Evolutionary conservation across 1,140 invertebrate genomes (phyloP), one percentile per base, ranked within the genome.

Genomic region (Zaprionus capensis): DNA sequence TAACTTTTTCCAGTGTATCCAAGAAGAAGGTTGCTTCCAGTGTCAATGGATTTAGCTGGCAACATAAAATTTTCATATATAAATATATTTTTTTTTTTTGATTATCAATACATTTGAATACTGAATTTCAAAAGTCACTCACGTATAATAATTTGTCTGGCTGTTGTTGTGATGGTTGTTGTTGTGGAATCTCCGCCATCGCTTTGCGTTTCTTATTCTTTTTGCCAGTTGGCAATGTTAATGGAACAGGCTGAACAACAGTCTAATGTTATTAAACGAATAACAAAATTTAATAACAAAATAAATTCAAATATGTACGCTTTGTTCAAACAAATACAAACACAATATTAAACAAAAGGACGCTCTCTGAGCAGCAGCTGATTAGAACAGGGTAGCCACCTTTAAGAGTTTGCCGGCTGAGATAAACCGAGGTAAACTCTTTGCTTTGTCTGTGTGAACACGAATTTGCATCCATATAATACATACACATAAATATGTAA

Each of bases 11-110:
- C 9, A 92, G 57, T 5, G 81, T 81, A 9, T 92, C 75, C 26
- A 92, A 44, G 53, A 92, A 92, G 28, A 77, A 80, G 41, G 63
- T 70, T 1, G 91, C 84, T 38, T 92, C 91, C 66, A 92, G 49
- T 2, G 91, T 91, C 20, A 92, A 49, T 0, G 91, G 91, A 78
- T 92, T 91, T 26, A 92, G 41, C 91, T 92, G 36, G 24, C 5
- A 26, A 44, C 38, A 61, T 9, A 46, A n/a, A 46, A 46, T 46
- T 46, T 41, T n/a, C 15, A 41, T n/a, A 44, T 46, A n/a, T n/a
- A 44, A 17, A n/a, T 44, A 17, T 17, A 9, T 3, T 46, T 41
- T 7, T 41, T 46, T n/a, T 7, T 41, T n/a, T 41, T n/a, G 38
- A n/a, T 41, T 15, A n/a, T 15, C 1, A n/a, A 41, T n/a, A 41